A percentile compares a stretch with the other conserved stretches of the same genome.
phyloP scores from a whole-genome alignment of 2,888 invertebrate species.

The Luffia ferchaultella region DNA sequence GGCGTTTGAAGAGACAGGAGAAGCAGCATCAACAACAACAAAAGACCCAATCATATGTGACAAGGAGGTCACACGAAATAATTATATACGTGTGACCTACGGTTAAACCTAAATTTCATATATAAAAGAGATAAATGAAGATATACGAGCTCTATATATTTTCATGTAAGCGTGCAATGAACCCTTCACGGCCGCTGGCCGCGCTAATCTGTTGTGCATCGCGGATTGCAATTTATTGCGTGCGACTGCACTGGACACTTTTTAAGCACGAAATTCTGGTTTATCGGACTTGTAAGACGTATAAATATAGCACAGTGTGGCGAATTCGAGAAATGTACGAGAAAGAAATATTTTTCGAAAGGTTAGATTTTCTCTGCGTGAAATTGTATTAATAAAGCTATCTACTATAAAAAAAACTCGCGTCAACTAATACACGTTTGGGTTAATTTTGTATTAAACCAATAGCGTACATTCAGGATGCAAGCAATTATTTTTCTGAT shows the following conservation, averaged over 20 bases:
- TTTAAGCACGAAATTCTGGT: background rate
- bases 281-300: background rate
- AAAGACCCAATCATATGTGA: background rate
- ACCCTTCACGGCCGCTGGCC: conserved; percentile 25
- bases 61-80: background rate
- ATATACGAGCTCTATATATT: conserved; percentile 25
- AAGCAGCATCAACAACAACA: background rate
- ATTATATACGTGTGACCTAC: background rate
- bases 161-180: conserved; percentile 28
- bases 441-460: too few relatives aligned
- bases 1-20: background rate
- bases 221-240: conserved; percentile 41
- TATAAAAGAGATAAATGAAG: background rate
- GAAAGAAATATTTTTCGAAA: too few relatives aligned
- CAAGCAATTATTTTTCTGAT: too few relatives aligned
- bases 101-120: background rate
- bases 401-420: too few relatives aligned
- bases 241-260: conserved; percentile 6
- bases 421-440: too few relatives aligned
- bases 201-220: conserved; percentile 28
- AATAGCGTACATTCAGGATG: too few relatives aligned
- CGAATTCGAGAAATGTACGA: too few relatives aligned
- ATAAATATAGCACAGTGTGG: background rate
- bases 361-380: too few relatives aligned
- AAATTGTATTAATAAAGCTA: too few relatives aligned